Base-by-base conservation (phyloP, 2,888 invertebrate species). In the Sminthurides aquaticus region DNA sequence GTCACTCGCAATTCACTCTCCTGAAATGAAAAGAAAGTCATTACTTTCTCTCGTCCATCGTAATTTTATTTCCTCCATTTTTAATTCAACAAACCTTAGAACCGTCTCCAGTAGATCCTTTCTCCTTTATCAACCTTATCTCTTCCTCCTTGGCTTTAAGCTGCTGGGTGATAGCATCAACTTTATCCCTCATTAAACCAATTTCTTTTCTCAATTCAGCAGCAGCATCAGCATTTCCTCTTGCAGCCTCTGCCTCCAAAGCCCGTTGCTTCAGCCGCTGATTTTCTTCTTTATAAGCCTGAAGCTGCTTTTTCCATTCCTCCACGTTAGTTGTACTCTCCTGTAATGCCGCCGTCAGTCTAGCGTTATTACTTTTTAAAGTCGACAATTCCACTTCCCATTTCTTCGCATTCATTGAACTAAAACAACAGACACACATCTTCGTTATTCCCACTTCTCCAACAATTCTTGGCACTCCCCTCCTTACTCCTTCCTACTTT, bases 371-470 rank as follows among this genome's bases (percentile, higher is more conserved):
- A 78, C 91, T 95, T 82, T 97, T 97, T 73, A 98, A 82, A 1
- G 95, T 96, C 57, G 92, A 89, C 74, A 98, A 82, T 80, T 98
- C 97, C 52, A 96, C 89, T 82, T 97, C 97, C 97, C 97, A 97
- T 79, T 97, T 96, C 81, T 96, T 97, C 11, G 96, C 96, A 81
- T 97, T 97, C 49, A 95, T 91, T 58, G 96, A 97, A 80, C 97
- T 94, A 34, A 34, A 34, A 34, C 43, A 26, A 15, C 54, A 64
- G 8, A n/a, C 8, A n/a, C 11, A 60, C 24, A 49, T 59, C 26
- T 15, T 59, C 8, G 59, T 18, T 11, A 22, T 34, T 34, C 43
- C 43, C 15, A 34, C 43, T 34, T 34, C 43, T 34, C 43, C 43
- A 15, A 15, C 25, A 18, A 27, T 22, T 11, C 25, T 26, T 24